Base-by-base conservation (phyloP, 1,140 invertebrate species). In the Ceratitis capitata region DNA sequence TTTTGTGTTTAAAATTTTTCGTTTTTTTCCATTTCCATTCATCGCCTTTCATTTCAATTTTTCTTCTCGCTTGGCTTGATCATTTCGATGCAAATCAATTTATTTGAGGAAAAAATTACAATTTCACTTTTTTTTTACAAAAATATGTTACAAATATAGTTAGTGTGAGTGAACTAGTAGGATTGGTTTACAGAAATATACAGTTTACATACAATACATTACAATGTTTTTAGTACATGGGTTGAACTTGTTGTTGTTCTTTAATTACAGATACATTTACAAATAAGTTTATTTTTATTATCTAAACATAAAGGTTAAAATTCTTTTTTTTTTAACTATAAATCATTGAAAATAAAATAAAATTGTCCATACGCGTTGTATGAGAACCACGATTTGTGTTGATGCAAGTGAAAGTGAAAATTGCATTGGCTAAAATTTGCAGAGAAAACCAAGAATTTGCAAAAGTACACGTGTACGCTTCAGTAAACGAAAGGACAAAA, bases 71-170 rank as follows among this genome's bases (percentile, higher is more conserved):
- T 26, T 32, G 23, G 58, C 51, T 56, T 56, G 51, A 61, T 61
- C 58, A 26, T 35, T 78, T 78, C 69, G 69, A 78, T 78, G 69
- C 69, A 78, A 45, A 45, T 78, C 39, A 78, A 78, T 23, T 45
- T 78, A 78, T 23, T 45, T 78, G 69, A 7, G 35, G 12, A 19
- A 78, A 45, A 78, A 78, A 78, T 78, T 78, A 47, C 69, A 45
- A 78, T 23, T 78, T 78, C 39, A 32, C n/a, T n/a, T n/a, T 16
- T 78, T 78, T 78, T 23, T 78, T 78, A 78, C 69, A 78, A 78
- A 78, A 78, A 78, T 78, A 78, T 78, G n/a, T 42, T 78, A 78
- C 69, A 78, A 45, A 78, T 78, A 78, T 23, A 78, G 16, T 78
- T 78, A 78, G 19, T 78, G 19, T 78, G n/a, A 45, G 69, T 45